phyloP scores from a whole-genome alignment of 1,140 invertebrate species.

The Acromyrmex charruanus region DNA sequence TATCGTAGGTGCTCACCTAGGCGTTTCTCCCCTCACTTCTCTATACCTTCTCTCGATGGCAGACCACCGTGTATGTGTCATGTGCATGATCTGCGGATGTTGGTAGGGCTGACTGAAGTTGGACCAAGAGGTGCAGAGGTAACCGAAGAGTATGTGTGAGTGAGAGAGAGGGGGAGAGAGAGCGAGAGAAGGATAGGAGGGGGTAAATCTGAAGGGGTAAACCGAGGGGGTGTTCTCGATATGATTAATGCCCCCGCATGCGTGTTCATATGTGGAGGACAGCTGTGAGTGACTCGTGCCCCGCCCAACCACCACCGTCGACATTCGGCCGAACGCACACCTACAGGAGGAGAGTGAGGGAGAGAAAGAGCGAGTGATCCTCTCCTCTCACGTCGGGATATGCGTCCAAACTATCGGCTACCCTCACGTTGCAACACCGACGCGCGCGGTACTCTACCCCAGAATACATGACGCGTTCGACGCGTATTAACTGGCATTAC shows the following conservation, averaged over 20 bases:
- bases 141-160: slow-evolving; percentile 21
- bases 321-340: slow-evolving; percentile 58
- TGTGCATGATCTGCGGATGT: slow-evolving; percentile 69
- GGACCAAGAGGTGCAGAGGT: slow-evolving; percentile 35
- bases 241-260: slow-evolving; percentile 79
- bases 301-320: slow-evolving; percentile 67
- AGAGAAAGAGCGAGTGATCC: neutral
- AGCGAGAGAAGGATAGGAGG: slow-evolving; percentile 33
- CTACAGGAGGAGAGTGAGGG: neutral
- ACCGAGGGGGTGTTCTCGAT: slow-evolving; percentile 74
- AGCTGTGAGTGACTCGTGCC: slow-evolving; percentile 79
- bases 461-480: slow-evolving; percentile 69
- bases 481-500: slow-evolving; percentile 72
- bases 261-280: slow-evolving; percentile 75
- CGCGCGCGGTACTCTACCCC: slow-evolving; percentile 46
- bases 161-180: slow-evolving; percentile 22
- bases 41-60: slow-evolving; percentile 11
- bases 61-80: slow-evolving; percentile 39
- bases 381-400: slow-evolving; percentile 22
- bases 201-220: slow-evolving; percentile 7
- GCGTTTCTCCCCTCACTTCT: neutral
- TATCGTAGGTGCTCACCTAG: slow-evolving; percentile 28
- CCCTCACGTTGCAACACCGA: slow-evolving; percentile 28
- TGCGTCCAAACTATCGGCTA: neutral
- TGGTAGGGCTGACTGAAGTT: slow-evolving; percentile 39